phyloP scores from a whole-genome alignment of 1,140 invertebrate species.

The Aphidius ervi region DNA sequence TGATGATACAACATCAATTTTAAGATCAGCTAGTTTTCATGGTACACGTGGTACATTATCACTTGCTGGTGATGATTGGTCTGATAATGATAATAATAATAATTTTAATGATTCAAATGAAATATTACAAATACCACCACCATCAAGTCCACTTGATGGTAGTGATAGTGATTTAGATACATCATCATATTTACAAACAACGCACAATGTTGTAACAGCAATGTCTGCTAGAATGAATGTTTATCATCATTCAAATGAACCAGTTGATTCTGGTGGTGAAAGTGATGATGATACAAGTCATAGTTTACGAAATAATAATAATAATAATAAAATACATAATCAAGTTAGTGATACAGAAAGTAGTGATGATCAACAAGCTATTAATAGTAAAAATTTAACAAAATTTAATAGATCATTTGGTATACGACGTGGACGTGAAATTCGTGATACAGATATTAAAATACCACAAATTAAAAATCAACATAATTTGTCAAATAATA shows the following conservation, averaged over 20 bases:
- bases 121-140: conserved; percentile 34
- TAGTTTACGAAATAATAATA: conserved; percentile 32
- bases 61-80: conserved; percentile 37
- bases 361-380: conserved; percentile 35
- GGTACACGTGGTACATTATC: conserved; percentile 47
- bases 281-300: conserved; percentile 43
- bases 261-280: conserved; percentile 38
- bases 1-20: conserved; percentile 39
- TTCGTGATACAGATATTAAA: conserved; percentile 2
- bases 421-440: conserved; percentile 22
- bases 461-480: conserved; percentile 24
- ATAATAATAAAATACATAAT: conserved; percentile 3
- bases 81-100: conserved; percentile 33
- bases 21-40: conserved; percentile 57
- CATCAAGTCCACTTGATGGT: conserved; percentile 37
- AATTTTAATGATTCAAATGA: conserved; percentile 31
- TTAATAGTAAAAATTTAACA: conserved; percentile 54
- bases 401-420: conserved; percentile 37
- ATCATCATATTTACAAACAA: conserved; percentile 39
- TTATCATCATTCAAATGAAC: conserved; percentile 29
- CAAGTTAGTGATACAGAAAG: conserved; percentile 38
- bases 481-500: conserved; percentile 13
- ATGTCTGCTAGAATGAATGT: conserved; percentile 56
- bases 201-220: conserved; percentile 59
- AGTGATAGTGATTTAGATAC: conserved; percentile 42